These are phyloP conservation scores for Drosophila meridionalis DNA, from an alignment of 2,888 invertebrate genomes.

Conservation along the genomic window DNA sequence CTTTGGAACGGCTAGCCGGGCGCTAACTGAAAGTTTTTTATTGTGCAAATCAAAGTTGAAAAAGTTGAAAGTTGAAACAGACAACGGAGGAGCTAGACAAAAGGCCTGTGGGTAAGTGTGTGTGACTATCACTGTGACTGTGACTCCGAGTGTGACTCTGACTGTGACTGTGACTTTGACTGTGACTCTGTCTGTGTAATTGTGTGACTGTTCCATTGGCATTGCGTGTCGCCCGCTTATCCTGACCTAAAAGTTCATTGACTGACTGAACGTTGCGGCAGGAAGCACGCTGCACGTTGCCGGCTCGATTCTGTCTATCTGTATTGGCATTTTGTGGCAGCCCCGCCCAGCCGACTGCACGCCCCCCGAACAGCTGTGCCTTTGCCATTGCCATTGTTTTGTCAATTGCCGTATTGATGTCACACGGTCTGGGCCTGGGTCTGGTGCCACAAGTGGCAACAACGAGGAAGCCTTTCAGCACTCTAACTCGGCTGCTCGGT, in stretches of 20 bases:
- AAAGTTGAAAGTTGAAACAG: constrained; percentile 15
- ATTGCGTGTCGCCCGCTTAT: constrained; percentile 59
- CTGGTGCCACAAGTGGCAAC: constrained; percentile 55
- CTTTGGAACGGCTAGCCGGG: constrained; percentile 38
- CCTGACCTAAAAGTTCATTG: constrained; percentile 75
- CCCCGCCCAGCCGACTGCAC: neutral
- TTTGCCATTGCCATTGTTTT: constrained; percentile 53
- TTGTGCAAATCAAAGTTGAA: constrained; percentile 57
- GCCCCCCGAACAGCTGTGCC: constrained; percentile 50
- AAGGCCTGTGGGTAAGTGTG: constrained; percentile 38
- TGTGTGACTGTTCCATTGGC: constrained; percentile 17
- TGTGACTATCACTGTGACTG: neutral
- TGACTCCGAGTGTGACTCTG: constrained; percentile 7
- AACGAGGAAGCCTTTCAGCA: constrained; percentile 31
- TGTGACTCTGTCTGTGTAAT: constrained; percentile 13
- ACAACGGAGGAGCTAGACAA: constrained; percentile 10
- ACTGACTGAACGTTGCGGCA: constrained; percentile 58
- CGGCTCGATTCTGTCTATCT: constrained; percentile 28
- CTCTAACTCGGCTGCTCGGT: constrained; percentile 14
- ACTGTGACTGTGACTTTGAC: constrained; percentile 13
- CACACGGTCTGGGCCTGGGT: constrained; percentile 45
- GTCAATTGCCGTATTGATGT: constrained; percentile 67
- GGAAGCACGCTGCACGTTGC: constrained; percentile 29
- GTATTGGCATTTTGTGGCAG: constrained; percentile 67
- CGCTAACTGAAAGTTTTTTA: constrained; percentile 64